phyloP scores from a whole-genome alignment of 2,888 invertebrate species.

The Cordilura impudica region DNA sequence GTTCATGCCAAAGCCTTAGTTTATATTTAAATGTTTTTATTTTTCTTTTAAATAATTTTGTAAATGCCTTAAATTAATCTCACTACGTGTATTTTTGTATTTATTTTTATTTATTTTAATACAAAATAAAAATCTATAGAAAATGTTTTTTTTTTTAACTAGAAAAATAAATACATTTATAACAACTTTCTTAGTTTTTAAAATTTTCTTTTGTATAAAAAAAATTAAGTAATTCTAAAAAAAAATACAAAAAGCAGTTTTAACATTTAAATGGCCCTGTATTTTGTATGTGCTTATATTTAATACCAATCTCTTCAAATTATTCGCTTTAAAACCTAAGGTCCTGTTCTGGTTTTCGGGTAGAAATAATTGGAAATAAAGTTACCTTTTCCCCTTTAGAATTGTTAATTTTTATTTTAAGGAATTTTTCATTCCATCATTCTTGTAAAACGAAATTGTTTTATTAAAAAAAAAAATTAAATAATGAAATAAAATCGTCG shows the following conservation, averaged over 20 bases:
- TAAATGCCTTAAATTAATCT: conserved; percentile 61
- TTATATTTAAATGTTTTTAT: conserved; percentile 11
- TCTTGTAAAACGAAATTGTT: no score
- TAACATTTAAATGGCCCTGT: conserved; percentile 58
- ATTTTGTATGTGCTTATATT: conserved; percentile 37
- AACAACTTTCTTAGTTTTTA: conserved; percentile 38
- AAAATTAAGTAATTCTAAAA: conserved; percentile 32
- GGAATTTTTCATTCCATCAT: no score
- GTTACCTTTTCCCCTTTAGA: no score
- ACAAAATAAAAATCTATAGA: conserved; percentile 53
- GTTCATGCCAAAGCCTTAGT: background rate
- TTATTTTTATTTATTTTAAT: conserved; percentile 35
- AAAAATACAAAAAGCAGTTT: conserved; percentile 48
- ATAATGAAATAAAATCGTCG: no score
- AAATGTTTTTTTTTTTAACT: conserved; percentile 51
- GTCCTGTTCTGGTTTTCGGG: background rate
- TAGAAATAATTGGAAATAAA: no score
- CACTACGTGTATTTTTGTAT: conserved; percentile 59
- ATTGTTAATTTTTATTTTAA: no score
- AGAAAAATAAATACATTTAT: conserved; percentile 61
- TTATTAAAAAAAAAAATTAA: no score
- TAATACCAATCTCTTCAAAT: background rate
- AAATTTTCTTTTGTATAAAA: conserved; percentile 36
- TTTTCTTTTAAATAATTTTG: conserved; percentile 32
- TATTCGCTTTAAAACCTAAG: background rate